Conservation (phyloP, 1,140 invertebrate species). For the Magallana gigas region DNA sequence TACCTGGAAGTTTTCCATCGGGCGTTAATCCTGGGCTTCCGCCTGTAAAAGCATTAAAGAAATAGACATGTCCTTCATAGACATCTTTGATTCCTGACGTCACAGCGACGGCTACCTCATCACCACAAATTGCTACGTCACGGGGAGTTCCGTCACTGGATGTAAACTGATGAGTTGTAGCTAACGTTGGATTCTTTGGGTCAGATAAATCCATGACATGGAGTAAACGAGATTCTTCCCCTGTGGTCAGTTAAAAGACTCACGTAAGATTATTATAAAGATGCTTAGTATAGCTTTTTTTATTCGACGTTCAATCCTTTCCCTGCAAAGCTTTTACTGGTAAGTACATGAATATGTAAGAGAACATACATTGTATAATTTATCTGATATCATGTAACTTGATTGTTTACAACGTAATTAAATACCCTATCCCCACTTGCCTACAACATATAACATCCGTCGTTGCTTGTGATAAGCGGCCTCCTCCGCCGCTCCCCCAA, state of each 20-base stretch:
- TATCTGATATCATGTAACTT: no score
- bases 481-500: constrained; percentile 48
- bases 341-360: no score
- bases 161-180: constrained; percentile 41
- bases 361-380: no score
- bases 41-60: constrained; percentile 42
- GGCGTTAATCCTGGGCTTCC: constrained; percentile 8
- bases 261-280: no score
- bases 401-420: no score
- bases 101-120: constrained; percentile 52
- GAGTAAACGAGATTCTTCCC: constrained; percentile 43
- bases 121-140: constrained; percentile 51
- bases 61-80: constrained; percentile 54
- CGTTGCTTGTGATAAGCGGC: constrained; percentile 48
- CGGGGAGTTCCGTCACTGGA: constrained; percentile 44
- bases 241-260: not conserved
- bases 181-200: constrained; percentile 18
- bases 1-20: constrained; percentile 41
- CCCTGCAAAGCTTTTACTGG: no score
- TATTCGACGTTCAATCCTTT: no score
- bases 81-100: constrained; percentile 51
- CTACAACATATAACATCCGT: constrained; percentile 54
- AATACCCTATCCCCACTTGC: not conserved
- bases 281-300: no score
- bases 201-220: constrained; percentile 52